Conservation (phyloP, 2,113 vertebrate genomes). For the Varanus komodoensis region DNA sequence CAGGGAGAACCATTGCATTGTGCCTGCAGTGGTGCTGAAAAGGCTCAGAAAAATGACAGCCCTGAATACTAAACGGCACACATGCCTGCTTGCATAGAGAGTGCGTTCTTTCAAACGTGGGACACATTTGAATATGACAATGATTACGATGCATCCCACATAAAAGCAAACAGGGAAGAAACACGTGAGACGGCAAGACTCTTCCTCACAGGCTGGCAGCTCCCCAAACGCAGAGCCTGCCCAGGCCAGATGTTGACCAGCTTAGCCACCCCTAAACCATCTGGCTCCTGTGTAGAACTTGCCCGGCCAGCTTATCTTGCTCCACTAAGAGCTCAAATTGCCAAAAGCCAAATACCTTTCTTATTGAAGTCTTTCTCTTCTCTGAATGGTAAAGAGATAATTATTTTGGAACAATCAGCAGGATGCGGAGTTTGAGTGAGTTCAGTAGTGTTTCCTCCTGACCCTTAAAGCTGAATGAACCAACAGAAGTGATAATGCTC, state of each 20-base stretch:
- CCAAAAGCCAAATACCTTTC: background rate
- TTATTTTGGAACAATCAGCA: rapidly evolving
- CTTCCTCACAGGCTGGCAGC: background rate
- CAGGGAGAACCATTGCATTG: background rate
- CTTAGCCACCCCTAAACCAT: background rate
- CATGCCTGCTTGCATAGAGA: background rate
- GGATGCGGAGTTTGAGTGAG: background rate
- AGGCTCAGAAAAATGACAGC: background rate
- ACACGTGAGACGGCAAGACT: too few relatives aligned
- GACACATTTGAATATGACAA: background rate
- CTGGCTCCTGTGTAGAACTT: background rate
- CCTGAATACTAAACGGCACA: background rate
- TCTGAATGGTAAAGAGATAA: background rate
- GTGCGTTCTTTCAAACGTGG: background rate
- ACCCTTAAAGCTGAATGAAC: background rate
- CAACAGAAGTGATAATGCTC: background rate
- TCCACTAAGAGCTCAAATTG: background rate
- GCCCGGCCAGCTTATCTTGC: background rate
- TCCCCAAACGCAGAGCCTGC: background rate
- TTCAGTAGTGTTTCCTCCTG: background rate
- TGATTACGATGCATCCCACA: background rate
- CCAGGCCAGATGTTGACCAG: background rate
- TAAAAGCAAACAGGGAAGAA: background rate
- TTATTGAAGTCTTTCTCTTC: slow-evolving; percentile 3
- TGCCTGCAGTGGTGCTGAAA: background rate